phyloP scores from a whole-genome alignment of 2,113 vertebrate species.

The Tamias sibiricus region DNA sequence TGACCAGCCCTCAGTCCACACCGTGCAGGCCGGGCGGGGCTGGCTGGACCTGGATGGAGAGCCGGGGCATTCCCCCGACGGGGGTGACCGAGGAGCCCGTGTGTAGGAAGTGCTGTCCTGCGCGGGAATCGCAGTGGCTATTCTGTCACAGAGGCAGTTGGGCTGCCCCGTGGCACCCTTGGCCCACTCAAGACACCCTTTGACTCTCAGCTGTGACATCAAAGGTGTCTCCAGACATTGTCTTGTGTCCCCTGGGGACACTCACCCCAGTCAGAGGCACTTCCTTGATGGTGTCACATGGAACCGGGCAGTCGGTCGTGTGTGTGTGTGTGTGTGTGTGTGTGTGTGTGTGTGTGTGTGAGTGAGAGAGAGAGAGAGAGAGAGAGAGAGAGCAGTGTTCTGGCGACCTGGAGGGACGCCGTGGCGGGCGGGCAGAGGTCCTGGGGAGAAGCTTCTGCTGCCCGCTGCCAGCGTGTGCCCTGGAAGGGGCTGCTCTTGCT shows the following conservation, averaged over 20 bases:
- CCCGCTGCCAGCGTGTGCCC: accelerated
- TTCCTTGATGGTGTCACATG: accelerated
- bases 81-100: neutral
- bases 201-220: neutral
- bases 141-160: too few relatives aligned
- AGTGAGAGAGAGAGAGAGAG: too few relatives aligned
- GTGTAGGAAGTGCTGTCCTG: neutral
- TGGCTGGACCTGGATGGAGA: too few relatives aligned
- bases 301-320: accelerated
- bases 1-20: too few relatives aligned
- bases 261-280: accelerated
- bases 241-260: neutral
- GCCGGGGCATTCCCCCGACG: too few relatives aligned
- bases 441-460: neutral
- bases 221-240: neutral
- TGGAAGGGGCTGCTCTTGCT: accelerated
- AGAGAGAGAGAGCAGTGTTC: neutral
- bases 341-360: accelerated
- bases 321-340: accelerated
- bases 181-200: neutral
- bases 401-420: accelerated
- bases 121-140: too few relatives aligned
- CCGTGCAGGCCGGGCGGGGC: too few relatives aligned
- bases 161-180: too few relatives aligned
- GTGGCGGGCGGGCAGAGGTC: neutral